phyloP scores from a whole-genome alignment of 2,113 vertebrate genomes.

The Oenanthe melanoleuca region DNA sequence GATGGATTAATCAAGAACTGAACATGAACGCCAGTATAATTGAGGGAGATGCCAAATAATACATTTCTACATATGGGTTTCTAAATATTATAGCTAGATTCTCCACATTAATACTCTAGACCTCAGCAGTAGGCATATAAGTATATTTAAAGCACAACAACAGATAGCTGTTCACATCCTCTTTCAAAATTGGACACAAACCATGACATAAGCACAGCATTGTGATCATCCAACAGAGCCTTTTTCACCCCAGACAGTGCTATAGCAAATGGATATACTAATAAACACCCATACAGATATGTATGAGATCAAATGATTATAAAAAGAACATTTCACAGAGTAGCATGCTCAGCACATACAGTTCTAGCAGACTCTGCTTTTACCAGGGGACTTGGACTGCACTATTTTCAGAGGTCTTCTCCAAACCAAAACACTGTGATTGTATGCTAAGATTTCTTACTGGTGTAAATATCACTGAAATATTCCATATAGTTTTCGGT shows the following conservation, averaged over 20 bases:
- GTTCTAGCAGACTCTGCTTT: not conserved
- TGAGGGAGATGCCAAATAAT: not conserved
- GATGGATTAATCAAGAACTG: not conserved
- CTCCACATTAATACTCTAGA: not conserved
- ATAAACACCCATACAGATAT: not conserved
- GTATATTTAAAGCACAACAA: not conserved
- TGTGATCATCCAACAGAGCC: not conserved
- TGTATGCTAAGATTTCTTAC: not conserved
- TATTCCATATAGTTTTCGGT: not conserved
- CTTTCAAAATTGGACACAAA: not conserved
- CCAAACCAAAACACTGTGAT: not conserved
- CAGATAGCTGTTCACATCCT: not conserved
- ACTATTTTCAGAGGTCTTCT: not conserved
- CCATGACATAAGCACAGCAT: not conserved
- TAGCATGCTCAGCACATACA: not conserved
- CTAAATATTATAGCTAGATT: not conserved
- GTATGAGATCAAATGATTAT: not conserved
- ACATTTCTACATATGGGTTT: not conserved
- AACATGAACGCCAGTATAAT: not conserved
- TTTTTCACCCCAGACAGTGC: not conserved
- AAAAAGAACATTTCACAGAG: not conserved
- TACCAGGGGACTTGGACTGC: not conserved
- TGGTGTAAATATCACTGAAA: not conserved
- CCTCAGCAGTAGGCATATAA: not conserved
- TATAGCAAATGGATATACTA: not conserved